These are phyloP conservation scores for Craseonycteris thonglongyai DNA, from an alignment of 2,113 vertebrate genomes.

Conservation along the genomic window DNA sequence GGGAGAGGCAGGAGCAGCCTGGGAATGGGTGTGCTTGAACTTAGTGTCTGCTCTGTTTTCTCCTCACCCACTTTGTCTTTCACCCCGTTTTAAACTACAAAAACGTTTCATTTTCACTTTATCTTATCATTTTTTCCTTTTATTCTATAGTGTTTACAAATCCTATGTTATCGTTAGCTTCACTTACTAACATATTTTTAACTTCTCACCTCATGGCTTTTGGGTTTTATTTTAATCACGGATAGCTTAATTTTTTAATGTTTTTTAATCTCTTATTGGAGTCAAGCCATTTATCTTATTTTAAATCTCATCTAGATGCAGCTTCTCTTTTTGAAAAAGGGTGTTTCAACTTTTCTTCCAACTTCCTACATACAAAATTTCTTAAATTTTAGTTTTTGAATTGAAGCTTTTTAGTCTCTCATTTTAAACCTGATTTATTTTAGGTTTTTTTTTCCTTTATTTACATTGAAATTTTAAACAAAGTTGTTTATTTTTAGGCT, in stretches of 20 bases:
- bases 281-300: conserved; percentile 24
- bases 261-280: conserved; percentile 15
- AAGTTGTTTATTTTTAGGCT: not conserved
- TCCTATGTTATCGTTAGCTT: not conserved
- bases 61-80: not conserved
- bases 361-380: not conserved
- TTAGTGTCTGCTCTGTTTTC: not conserved
- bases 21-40: not conserved
- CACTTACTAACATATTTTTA: not conserved
- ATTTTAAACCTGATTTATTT: conserved; percentile 4
- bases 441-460: not conserved
- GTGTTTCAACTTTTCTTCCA: conserved; percentile 10
- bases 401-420: not conserved
- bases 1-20: not conserved
- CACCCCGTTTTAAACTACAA: not conserved
- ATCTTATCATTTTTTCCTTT: not conserved
- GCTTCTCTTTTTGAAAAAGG: conserved; percentile 8
- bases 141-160: not conserved
- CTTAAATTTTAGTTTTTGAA: conserved; percentile 21
- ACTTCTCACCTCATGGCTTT: not conserved
- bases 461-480: conserved; percentile 12
- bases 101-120: not conserved
- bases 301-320: conserved; percentile 38
- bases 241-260: not conserved
- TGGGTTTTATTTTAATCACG: conserved; percentile 14